Conservation (phyloP, 2,113 vertebrate genomes). For the Myiozetetes cayanensis region DNA sequence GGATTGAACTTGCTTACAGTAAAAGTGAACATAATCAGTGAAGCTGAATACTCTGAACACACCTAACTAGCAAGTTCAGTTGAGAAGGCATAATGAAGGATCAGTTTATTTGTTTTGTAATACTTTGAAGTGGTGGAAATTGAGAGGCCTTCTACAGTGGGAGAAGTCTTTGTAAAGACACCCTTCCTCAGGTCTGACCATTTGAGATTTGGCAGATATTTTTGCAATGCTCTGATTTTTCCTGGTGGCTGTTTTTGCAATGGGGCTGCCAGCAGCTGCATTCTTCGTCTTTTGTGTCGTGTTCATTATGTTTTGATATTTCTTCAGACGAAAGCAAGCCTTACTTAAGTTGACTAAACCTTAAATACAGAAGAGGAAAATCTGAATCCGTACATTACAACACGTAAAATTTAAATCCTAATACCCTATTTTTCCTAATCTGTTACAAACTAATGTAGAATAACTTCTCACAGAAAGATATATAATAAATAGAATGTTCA, state of each 20-base stretch:
- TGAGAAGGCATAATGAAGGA: neutral
- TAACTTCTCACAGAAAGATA: neutral
- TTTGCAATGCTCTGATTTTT: neutral
- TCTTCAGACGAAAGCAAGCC: neutral
- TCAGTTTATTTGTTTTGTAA: neutral
- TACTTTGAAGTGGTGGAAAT: neutral
- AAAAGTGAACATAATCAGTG: neutral
- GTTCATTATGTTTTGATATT: neutral
- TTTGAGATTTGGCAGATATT: neutral
- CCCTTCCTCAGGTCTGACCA: neutral
- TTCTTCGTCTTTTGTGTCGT: fast-evolving
- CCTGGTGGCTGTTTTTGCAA: neutral
- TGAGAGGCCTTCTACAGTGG: neutral
- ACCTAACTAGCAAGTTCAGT: neutral
- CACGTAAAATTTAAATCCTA: neutral
- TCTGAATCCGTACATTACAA: neutral
- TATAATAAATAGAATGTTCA: neutral
- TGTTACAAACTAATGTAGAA: neutral
- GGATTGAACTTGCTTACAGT: neutral
- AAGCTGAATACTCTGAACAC: neutral
- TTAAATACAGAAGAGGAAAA: neutral
- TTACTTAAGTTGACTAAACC: neutral
- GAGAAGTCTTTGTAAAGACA: neutral
- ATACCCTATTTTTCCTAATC: neutral
- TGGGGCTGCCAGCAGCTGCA: neutral